Conservation (phyloP, 1,140 invertebrate genomes). For the Rhyacophila brunnea region DNA sequence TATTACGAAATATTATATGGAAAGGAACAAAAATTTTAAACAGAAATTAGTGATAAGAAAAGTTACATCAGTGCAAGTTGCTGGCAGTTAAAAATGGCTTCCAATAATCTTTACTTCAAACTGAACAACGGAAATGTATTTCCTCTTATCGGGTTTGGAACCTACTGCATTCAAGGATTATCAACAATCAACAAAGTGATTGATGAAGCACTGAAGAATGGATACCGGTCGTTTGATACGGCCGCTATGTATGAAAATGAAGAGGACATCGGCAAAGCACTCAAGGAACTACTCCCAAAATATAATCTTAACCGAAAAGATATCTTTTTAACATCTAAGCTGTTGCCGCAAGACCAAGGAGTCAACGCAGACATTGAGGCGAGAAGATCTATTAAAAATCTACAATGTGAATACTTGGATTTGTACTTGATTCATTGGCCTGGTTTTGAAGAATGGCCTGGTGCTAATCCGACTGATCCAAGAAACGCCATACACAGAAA, state of each 20-base stretch:
- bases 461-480: conserved; percentile 47
- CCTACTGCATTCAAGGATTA: conserved; percentile 37
- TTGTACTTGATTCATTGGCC: conserved; percentile 89
- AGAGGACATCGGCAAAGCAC: conserved; percentile 52
- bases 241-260: conserved; percentile 61
- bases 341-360: conserved; percentile 68
- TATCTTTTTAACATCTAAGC: conserved; percentile 62
- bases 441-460: conserved; percentile 52
- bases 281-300: conserved; percentile 46
- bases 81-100: conserved; percentile 6
- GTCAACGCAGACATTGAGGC: conserved; percentile 57
- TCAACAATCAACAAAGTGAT: conserved; percentile 35
- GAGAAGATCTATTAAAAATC: conserved; percentile 60
- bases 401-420: conserved; percentile 73
- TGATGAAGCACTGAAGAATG: conserved; percentile 36
- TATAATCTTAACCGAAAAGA: conserved; percentile 52
- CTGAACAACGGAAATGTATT: conserved; percentile 30
- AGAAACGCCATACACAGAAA: conserved; percentile 58
- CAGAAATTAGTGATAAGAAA: too few relatives aligned
- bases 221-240: conserved; percentile 49
- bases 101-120: conserved; percentile 11
- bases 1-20: too few relatives aligned
- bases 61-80: too few relatives aligned
- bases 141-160: conserved; percentile 37
- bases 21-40: too few relatives aligned